Percentiles rank a stretch among this genome's conserved stretches.
phyloP scores from a whole-genome alignment of 92 coral and sea anemone species.

The Umimayanthus kanabou region DNA sequence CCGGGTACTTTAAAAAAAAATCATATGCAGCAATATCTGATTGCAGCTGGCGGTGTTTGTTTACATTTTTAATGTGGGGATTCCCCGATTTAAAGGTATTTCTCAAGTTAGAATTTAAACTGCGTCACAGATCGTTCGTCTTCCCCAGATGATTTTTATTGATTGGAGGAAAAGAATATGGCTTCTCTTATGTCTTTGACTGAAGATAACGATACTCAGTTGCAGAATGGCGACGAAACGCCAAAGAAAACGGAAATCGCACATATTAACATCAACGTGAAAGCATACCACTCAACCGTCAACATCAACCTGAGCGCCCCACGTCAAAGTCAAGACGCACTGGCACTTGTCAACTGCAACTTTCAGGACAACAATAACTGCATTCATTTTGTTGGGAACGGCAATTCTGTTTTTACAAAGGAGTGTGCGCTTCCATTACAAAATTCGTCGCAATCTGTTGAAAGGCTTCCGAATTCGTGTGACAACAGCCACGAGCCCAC shows the following conservation, averaged over 20 bases:
- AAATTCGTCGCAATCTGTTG: neutral
- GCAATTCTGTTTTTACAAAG: neutral
- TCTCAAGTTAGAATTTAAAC: neutral
- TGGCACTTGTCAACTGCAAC: neutral
- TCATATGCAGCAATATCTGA: neutral
- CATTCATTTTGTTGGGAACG: neutral
- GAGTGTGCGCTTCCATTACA: neutral
- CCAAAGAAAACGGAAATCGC: neutral
- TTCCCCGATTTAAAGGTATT: conserved; percentile 15
- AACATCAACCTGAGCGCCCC: neutral
- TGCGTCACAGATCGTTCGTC: conserved; percentile 9
- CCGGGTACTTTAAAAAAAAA: too few species aligned
- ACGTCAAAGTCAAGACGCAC: neutral
- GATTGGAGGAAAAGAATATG: neutral
- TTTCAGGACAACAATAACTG: neutral
- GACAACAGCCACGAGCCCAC: neutral
- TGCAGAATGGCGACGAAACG: too few species aligned
- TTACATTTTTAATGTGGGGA: neutral
- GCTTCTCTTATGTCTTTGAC: neutral
- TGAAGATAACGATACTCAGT: neutral
- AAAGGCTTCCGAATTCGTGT: neutral
- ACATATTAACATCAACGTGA: neutral
- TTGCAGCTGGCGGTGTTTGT: neutral
- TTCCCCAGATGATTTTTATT: neutral
- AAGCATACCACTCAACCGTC: neutral